Evolutionary conservation across 2,113 vertebrate genomes (phyloP).

Genomic region (Pelusios castaneus): DNA sequence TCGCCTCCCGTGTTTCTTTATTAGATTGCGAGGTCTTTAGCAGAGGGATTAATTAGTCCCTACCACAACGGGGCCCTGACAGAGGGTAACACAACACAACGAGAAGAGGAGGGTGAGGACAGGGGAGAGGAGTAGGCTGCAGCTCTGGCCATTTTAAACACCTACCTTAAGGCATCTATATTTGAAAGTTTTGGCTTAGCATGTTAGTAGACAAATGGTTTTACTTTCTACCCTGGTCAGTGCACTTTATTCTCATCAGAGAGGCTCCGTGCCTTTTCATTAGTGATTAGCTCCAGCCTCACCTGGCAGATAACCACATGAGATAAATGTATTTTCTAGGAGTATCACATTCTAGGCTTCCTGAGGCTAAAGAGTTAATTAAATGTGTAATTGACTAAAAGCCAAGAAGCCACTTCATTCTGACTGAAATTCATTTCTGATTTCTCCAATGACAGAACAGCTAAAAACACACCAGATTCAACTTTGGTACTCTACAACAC

Average conservation of each 20-base stretch:
- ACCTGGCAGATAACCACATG: constrained; percentile 12
- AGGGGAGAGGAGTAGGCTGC: too few species aligned
- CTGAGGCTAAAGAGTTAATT: neutral
- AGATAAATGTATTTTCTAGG: neutral
- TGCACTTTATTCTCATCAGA: neutral
- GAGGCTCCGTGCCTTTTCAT: neutral
- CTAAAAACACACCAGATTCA: neutral
- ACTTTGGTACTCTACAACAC: too few species aligned
- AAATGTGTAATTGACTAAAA: constrained; percentile 9
- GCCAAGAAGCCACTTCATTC: constrained; percentile 22
- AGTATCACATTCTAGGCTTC: neutral
- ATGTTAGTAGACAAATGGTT: too few species aligned
- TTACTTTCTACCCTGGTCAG: too few species aligned
- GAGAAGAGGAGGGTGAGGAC: too few species aligned
- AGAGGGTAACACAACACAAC: neutral
- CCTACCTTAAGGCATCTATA: too few species aligned
- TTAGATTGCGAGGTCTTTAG: neutral
- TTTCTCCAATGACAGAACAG: constrained; percentile 1
- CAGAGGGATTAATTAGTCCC: neutral
- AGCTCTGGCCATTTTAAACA: too few species aligned
- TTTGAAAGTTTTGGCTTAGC: too few species aligned
- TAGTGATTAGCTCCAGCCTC: constrained; percentile 3
- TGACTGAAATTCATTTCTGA: neutral
- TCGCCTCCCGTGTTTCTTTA: neutral
- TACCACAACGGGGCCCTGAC: neutral